Evolutionary conservation across 2,888 invertebrate genomes (phyloP).

Genomic region (Hypolimnas misippus): DNA sequence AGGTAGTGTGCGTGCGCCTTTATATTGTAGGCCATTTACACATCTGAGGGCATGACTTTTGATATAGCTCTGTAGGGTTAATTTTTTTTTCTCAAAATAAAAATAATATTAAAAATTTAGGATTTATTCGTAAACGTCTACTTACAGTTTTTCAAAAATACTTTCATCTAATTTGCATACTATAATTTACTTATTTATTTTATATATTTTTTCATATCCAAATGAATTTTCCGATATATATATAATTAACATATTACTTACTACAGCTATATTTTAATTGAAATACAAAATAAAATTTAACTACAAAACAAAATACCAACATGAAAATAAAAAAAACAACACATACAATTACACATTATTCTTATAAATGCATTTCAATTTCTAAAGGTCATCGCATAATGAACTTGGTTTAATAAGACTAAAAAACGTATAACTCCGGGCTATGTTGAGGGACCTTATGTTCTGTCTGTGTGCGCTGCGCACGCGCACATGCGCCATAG

Average conservation of each 20-base stretch:
- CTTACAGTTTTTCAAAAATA: too few species aligned
- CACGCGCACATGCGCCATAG: constrained; percentile 61
- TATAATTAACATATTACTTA: too few species aligned
- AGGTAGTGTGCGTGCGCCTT: constrained; percentile 57
- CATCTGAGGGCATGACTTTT: constrained; percentile 40
- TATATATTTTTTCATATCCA: too few species aligned
- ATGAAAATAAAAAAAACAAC: neutral
- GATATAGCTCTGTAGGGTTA: constrained; percentile 21
- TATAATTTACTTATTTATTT: too few species aligned
- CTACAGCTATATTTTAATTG: too few species aligned
- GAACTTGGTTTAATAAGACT: constrained; percentile 32
- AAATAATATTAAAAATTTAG: neutral
- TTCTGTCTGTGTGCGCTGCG: constrained; percentile 7
- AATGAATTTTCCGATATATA: too few species aligned
- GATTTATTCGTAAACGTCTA: too few species aligned
- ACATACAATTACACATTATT: constrained; percentile 27
- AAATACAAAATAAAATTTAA: neutral
- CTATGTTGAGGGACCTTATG: constrained; percentile 37
- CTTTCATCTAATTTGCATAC: too few species aligned
- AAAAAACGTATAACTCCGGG: constrained; percentile 31
- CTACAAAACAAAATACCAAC: neutral
- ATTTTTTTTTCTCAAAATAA: neutral
- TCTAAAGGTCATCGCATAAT: constrained; percentile 38
- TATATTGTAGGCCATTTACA: constrained; percentile 41
- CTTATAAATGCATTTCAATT: constrained; percentile 26